These are phyloP conservation scores for Gnathonemus echidnorhynchus DNA, from an alignment of 2,113 vertebrate genomes.

Conservation along the genomic window DNA sequence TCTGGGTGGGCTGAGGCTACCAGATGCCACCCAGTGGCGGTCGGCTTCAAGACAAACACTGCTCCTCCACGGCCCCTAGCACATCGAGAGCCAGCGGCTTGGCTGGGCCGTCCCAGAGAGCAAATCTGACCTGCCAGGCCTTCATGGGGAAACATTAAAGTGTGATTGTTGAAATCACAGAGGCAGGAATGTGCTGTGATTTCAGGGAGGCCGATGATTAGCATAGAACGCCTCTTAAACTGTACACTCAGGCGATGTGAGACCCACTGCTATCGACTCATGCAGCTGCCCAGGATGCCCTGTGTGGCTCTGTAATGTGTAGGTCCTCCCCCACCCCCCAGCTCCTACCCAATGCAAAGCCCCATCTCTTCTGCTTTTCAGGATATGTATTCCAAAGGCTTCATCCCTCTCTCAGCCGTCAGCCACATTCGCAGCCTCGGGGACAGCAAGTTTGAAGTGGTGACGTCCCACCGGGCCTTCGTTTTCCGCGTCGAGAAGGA, in stretches of 20 bases:
- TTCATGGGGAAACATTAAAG: neutral
- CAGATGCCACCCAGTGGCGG: neutral
- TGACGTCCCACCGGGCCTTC: slow-evolving; percentile 82
- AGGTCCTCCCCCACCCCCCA: neutral
- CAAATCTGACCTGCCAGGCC: neutral
- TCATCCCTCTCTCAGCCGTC: slow-evolving; percentile 78
- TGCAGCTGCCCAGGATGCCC: neutral
- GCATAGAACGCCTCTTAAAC: neutral
- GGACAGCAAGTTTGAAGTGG: slow-evolving; percentile 89
- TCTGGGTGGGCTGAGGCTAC: neutral
- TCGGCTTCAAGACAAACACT: neutral
- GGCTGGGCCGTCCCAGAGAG: neutral
- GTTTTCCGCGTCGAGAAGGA: slow-evolving; percentile 86
- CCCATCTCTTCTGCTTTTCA: slow-evolving; percentile 41
- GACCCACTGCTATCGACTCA: neutral
- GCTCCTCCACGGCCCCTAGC: neutral
- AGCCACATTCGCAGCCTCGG: slow-evolving; percentile 68
- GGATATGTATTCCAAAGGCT: slow-evolving; percentile 95
- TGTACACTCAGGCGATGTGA: neutral
- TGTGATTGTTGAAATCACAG: neutral
- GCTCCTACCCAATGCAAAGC: neutral
- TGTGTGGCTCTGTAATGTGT: neutral
- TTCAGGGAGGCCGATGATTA: neutral
- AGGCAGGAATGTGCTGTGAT: neutral
- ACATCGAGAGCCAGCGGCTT: neutral